Evolutionary conservation across 1,140 invertebrate species (phyloP).

Genomic region (Popillia japonica): DNA sequence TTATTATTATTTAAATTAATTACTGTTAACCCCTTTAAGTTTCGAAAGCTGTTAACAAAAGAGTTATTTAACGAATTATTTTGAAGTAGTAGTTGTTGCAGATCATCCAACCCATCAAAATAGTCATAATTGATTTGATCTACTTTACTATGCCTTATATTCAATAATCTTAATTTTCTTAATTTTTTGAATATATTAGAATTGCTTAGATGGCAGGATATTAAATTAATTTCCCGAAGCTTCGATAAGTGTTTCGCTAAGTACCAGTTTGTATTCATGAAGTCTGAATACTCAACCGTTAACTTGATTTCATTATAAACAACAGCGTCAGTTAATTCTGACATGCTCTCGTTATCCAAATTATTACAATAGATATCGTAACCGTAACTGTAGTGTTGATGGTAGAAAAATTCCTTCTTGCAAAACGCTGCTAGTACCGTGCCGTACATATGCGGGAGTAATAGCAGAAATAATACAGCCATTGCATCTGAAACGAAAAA

Average conservation of each 20-base stretch:
- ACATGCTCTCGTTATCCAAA: conserved; percentile 46
- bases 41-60: conserved; percentile 42
- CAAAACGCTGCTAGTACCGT: neutral
- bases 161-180: conserved; percentile 43
- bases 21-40: conserved; percentile 46
- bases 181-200: neutral
- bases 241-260: conserved; percentile 51
- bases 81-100: conserved; percentile 49
- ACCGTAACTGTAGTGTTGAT: conserved; percentile 52
- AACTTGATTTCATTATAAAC: conserved; percentile 54
- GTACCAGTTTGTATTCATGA: conserved; percentile 46
- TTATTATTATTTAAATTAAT: conserved; percentile 51
- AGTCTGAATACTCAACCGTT: conserved; percentile 50
- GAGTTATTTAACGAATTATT: conserved; percentile 46
- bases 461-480: neutral
- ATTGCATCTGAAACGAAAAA: neutral
- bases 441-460: neutral
- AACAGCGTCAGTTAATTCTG: conserved; percentile 50
- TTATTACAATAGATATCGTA: conserved; percentile 54
- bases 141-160: conserved; percentile 35
- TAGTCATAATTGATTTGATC: conserved; percentile 22
- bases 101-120: conserved; percentile 44
- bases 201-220: neutral
- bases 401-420: conserved; percentile 44
- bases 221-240: conserved; percentile 47